Conservation (phyloP, 1,140 invertebrate species). For the Drosophila biarmipes region DNA sequence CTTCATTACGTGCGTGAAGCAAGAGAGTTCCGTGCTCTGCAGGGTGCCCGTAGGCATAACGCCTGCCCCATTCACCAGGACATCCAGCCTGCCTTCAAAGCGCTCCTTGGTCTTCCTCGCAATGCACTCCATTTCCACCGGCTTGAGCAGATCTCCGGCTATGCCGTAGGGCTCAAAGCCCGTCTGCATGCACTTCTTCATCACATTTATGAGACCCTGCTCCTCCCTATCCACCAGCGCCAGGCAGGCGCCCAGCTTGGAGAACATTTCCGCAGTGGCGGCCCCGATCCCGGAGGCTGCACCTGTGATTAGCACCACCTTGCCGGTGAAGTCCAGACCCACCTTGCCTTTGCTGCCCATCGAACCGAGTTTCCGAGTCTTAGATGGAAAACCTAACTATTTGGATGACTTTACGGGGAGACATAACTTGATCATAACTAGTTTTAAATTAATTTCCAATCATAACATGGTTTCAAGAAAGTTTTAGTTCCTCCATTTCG, state of each 20-base stretch:
- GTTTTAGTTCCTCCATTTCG: too few relatives aligned
- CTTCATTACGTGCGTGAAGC: constrained; percentile 93
- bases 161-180: constrained; percentile 26
- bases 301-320: constrained; percentile 91
- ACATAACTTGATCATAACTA: constrained; percentile 1
- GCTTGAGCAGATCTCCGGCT: constrained; percentile 75
- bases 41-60: constrained; percentile 92
- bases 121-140: constrained; percentile 85
- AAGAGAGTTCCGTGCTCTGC: constrained; percentile 91
- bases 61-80: constrained; percentile 95
- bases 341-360: constrained; percentile 28
- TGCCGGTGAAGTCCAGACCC: constrained; percentile 85
- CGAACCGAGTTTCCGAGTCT: constrained; percentile 12
- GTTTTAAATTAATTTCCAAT: neutral
- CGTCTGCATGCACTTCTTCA: constrained; percentile 9
- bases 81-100: constrained; percentile 89
- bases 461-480: too few relatives aligned
- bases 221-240: constrained; percentile 91
- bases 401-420: neutral
- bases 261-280: constrained; percentile 91
- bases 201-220: constrained; percentile 81
- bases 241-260: constrained; percentile 89
- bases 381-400: neutral
- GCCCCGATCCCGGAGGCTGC: constrained; percentile 95
- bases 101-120: constrained; percentile 91